These are phyloP conservation scores for Indri indri DNA, from an alignment of 2,113 vertebrate genomes.

Conservation along the genomic window DNA sequence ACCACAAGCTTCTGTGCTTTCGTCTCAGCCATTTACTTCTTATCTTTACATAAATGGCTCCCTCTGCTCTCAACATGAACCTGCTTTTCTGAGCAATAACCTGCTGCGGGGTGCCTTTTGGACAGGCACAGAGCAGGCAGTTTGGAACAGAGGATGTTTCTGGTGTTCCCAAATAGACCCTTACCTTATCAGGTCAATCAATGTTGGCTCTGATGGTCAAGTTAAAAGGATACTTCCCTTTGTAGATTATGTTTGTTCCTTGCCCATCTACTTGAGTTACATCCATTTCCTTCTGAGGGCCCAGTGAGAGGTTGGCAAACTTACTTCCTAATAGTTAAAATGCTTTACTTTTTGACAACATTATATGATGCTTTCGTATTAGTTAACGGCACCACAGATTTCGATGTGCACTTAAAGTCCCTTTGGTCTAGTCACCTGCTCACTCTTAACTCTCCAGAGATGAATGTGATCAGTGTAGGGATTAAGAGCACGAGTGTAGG, in stretches of 20 bases:
- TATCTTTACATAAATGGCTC: neutral
- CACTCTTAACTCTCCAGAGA: neutral
- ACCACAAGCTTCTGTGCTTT: neutral
- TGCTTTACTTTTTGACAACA: neutral
- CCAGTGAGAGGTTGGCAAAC: neutral
- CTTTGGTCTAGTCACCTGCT: neutral
- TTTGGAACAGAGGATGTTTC: neutral
- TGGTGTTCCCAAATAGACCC: neutral
- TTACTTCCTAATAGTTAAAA: neutral
- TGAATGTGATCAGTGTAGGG: neutral
- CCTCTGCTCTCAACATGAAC: neutral
- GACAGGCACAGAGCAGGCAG: neutral
- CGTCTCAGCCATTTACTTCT: neutral
- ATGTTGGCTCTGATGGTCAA: too few relatives aligned
- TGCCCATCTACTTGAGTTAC: neutral
- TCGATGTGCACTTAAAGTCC: neutral
- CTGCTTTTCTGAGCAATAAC: neutral
- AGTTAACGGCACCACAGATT: neutral
- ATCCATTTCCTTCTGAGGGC: neutral
- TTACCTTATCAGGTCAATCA: neutral
- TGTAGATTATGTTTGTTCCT: neutral
- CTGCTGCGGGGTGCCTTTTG: neutral
- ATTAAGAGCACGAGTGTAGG: neutral
- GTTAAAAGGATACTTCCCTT: neutral
- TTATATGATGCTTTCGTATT: neutral